Base-by-base conservation (phyloP, 23 tunicate species). In the Halocynthia aurantium region DNA sequence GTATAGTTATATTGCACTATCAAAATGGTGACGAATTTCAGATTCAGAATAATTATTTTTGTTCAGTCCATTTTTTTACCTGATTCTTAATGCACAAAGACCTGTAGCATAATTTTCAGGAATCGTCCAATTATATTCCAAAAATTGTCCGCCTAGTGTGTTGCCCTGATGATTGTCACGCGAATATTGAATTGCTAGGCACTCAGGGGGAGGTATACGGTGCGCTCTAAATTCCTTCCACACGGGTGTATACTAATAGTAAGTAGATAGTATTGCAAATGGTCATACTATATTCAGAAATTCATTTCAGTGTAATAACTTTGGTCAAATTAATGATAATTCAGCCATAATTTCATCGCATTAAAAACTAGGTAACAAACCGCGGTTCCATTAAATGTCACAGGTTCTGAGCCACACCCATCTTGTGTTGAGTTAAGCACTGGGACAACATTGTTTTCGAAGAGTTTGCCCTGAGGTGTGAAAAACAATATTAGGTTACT, bases 91-190 rank as follows among this genome's bases (percentile, higher is more conserved):
- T 5, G 78, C 57, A 18, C 78, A 74, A 56, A 17, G 67, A 8
- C 56, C 78, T 10, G 44, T 31, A 31, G 56, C 62, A 8, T 74
- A 20, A 17, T 54, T 74, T 54, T 74, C 56, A 20, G 78, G 78
- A 55, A 92, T 83, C 6, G 98, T 92, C 98, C 98, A 92, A 49
- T 86, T 86, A 72, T 78, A 92, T 53, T 51, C 70, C 54, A 84
- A 22, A 7, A 86, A 81, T 53, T 86, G 71, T 22, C 98, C 98
- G 6, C 92, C 98, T 10, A 86, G 62, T 53, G 80, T 62, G 86
- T 92, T 92, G 31, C 98, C 98, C 40, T 82, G 83, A 60, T 92
- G 98, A 75, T 92, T 92, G 73, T 92, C 98, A 78, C 92, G 87
- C 67, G 98, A 86, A 52, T 57, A 84, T 17, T 52, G 85, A 15